Evolutionary conservation across 2,888 invertebrate species (phyloP).

Genomic region (Imbricaverruca yamaguchii): DNA sequence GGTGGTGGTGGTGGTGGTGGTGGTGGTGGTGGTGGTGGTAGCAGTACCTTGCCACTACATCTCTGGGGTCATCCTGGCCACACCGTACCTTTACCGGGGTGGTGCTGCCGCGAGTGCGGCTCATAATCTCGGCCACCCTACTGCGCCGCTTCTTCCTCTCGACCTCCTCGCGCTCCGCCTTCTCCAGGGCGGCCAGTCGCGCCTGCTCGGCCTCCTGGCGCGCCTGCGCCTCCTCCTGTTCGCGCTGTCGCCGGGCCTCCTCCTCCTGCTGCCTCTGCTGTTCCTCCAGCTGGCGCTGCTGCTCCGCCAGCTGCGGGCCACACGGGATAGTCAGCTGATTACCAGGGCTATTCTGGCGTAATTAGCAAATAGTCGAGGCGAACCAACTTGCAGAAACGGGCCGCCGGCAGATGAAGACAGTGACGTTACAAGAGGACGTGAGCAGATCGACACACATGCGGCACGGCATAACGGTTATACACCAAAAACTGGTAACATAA

Average conservation of each 20-base stretch:
- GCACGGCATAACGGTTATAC: no score
- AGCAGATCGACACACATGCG: no score
- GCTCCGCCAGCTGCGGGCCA: neutral
- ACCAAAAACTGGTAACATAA: no score
- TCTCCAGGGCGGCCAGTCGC: neutral
- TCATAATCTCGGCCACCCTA: constrained; percentile 20
- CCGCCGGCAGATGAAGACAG: no score
- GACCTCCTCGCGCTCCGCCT: neutral
- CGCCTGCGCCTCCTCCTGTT: neutral
- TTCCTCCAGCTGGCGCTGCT: neutral
- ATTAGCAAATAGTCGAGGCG: no score
- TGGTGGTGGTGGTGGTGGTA: no score
- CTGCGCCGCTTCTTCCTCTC: constrained; percentile 13
- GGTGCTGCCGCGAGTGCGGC: constrained; percentile 4
- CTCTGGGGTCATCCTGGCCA: no score
- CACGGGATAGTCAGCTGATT: neutral
- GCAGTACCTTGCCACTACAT: no score
- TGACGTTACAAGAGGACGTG: no score
- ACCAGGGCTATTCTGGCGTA: no score
- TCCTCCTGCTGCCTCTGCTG: neutral
- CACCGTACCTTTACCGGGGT: neutral
- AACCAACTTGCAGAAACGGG: no score
- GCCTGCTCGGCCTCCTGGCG: constrained; percentile 3
- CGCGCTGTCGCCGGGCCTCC: neutral
- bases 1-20: no score